phyloP scores from a whole-genome alignment of 2,797 vertebrate genomes.

The Chaenodraco wilsoni region DNA sequence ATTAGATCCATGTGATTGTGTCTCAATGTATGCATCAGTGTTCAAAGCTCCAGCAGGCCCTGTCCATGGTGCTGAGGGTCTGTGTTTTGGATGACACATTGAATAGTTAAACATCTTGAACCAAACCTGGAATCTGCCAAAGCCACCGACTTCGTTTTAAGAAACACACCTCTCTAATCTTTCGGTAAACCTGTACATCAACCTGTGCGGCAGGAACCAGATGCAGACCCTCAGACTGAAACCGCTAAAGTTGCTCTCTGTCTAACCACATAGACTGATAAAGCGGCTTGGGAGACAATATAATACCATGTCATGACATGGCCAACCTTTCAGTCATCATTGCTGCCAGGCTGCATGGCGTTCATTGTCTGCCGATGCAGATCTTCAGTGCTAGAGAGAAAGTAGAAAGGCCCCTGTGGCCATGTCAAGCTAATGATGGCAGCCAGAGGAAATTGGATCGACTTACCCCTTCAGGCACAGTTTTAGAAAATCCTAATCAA shows the following conservation, averaged over 20 bases:
- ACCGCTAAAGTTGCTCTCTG: slow-evolving; percentile 1
- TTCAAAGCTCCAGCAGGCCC: slow-evolving; percentile 4
- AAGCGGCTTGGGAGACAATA: slow-evolving; percentile 33
- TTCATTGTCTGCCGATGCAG: slow-evolving; percentile 57
- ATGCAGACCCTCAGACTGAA: slow-evolving; percentile 7
- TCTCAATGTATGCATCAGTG: neutral
- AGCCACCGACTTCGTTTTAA: neutral
- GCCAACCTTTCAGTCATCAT: slow-evolving; percentile 41
- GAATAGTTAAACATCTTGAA: too few relatives aligned
- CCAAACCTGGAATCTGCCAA: too few relatives aligned
- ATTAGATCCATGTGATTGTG: too few relatives aligned
- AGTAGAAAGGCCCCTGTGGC: slow-evolving; percentile 62
- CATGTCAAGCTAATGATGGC: slow-evolving; percentile 72
- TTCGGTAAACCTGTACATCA: neutral
- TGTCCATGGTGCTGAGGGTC: slow-evolving; percentile 28
- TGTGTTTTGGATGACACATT: neutral
- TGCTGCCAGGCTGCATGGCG: slow-evolving; percentile 43
- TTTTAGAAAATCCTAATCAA: slow-evolving; percentile 83
- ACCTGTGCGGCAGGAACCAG: neutral
- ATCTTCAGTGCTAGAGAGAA: slow-evolving; percentile 67
- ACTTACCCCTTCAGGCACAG: slow-evolving; percentile 71
- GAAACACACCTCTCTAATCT: neutral
- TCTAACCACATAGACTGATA: neutral
- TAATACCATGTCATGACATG: neutral
- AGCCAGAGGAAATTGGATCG: slow-evolving; percentile 81